Evolutionary conservation across 2,113 vertebrate species (phyloP), one percentile per base, ranked within the genome.

Genomic region (Uropsilus gracilis): DNA sequence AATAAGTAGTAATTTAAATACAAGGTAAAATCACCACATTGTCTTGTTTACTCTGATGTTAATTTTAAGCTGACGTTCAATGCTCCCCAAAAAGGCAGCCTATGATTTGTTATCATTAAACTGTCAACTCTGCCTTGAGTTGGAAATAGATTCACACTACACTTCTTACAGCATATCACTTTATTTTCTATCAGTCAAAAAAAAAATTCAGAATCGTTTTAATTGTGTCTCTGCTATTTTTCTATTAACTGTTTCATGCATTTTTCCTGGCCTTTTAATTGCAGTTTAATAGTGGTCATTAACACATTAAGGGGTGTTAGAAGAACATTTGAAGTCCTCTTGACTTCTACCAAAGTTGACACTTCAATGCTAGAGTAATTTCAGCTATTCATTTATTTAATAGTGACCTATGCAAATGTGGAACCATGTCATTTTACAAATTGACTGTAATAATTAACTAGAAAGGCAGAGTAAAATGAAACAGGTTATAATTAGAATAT

Each of bases 341-440:
- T 99, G 99, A 99, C 99, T 99, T 99, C 98, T 98, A 99, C 99
- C 98, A 99, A 99, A 99, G 98, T 98, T 99, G 99, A 99, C 99
- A 99, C 98, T 99, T 98, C 98, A 99, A 99, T 99, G 98, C 98
- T 99, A 98, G 98, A 99, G 98, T 98, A 98, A 99, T 99, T 99
- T 98, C 98, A 98, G 98, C 98, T 98, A 98, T 99, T 99, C 98
- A 99, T 99, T 99, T 98, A 98, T 99, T 99, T 99, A 99, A 99
- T 98, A 99, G 98, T 98, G 98, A 99, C 99, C 99, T 99, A 99
- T 99, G 99, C 98, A 99, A 99, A 99, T 99, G 98, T 98, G 98
- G 98, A 98, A 98, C 98, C 98, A 98, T 98, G 98, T 98, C 98
- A 99, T 99, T 99, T 98, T 98, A 98, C 98, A 99, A 99, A 98